Evolutionary conservation across 2,797 vertebrate genomes (phyloP).

Genomic region (Microcaecilia unicolor): DNA sequence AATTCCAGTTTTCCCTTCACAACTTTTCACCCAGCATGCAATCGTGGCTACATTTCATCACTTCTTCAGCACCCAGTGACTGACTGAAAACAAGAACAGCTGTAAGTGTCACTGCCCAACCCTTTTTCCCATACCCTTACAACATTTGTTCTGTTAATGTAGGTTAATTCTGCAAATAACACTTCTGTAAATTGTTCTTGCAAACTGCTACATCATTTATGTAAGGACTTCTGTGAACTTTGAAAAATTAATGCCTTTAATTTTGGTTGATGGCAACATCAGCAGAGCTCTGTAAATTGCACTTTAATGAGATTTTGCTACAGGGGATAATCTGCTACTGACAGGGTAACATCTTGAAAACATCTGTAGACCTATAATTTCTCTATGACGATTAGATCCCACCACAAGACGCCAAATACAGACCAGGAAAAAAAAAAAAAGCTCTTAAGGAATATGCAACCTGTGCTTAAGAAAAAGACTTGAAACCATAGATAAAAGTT

Average conservation of each 20-base stretch:
- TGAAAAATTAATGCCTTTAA: slow-evolving; percentile 99
- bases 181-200: slow-evolving; percentile 92
- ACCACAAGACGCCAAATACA: slow-evolving; percentile 76
- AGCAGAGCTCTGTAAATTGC: slow-evolving; percentile 99
- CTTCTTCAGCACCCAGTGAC: slow-evolving; percentile 69
- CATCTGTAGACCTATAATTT: slow-evolving; percentile 99
- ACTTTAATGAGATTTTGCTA: slow-evolving; percentile 99
- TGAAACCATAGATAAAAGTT: slow-evolving; percentile 47
- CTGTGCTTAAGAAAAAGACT: slow-evolving; percentile 54
- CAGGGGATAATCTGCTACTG: slow-evolving; percentile 99
- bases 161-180: slow-evolving; percentile 91
- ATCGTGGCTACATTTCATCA: slow-evolving; percentile 72
- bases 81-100: slow-evolving; percentile 79
- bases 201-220: slow-evolving; percentile 98
- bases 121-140: slow-evolving; percentile 68
- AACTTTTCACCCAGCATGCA: slow-evolving; percentile 75
- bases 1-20: slow-evolving; percentile 69
- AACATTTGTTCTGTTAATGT: slow-evolving; percentile 83
- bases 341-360: slow-evolving; percentile 99
- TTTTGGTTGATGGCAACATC: slow-evolving; percentile 99
- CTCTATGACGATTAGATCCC: slow-evolving; percentile 89
- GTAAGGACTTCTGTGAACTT: slow-evolving; percentile 94
- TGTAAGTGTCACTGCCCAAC: slow-evolving; percentile 78
- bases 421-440: slow-evolving; percentile 62
- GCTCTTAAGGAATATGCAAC: slow-evolving; percentile 65